Base-by-base conservation (phyloP, 1,140 invertebrate species). In the Caenorhabditis inopinata region DNA sequence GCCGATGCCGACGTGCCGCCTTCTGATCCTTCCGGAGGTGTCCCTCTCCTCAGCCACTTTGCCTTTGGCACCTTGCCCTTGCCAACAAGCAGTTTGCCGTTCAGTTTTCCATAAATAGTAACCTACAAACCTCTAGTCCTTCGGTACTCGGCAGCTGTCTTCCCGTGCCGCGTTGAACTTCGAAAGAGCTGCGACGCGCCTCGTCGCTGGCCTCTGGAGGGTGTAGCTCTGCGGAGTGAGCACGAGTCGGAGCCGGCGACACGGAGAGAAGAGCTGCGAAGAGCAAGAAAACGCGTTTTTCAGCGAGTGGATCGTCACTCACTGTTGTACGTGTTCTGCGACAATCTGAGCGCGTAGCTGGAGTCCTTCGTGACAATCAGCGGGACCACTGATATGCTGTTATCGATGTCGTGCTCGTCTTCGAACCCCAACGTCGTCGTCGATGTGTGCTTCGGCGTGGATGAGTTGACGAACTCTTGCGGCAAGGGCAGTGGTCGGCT, bases 401-500 rank as follows among this genome's bases (percentile, higher is more conserved):
- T 68, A 18, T 68, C 58, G 23, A 68, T 38, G 21, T 68, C 58
- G 53, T 58, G 53, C 5, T 58, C 53, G 32, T 78, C 76, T 16
- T 78, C 53, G 11, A 21, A 42, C 68, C 45, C 49, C 27, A 58
- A 23, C 2, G 73, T 47, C 7, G 73, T 46, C 9, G 73, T 53
- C 16, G 35, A 78, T 7, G 49, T 42, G 21, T 68, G 49, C 29
- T 78, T 53, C 25, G 38, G 76, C 25, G 53, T 51, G 5, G 48
- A 32, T 14, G 46, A 49, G 21, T 78, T 53, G 2, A 78, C 21
- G 18, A 68, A 68, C n/a, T 68, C 62, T 48, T 53, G 74, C 46
- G 81, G 81, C 35, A 82, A 49, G 6, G 81, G 81, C 46, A 82
- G 81, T 73, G 81, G 81, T 82, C 81, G 81, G 68, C 81, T 75